Evolutionary conservation across 2,113 vertebrate species (phyloP).

Genomic region (Tragelaphus scriptus): DNA sequence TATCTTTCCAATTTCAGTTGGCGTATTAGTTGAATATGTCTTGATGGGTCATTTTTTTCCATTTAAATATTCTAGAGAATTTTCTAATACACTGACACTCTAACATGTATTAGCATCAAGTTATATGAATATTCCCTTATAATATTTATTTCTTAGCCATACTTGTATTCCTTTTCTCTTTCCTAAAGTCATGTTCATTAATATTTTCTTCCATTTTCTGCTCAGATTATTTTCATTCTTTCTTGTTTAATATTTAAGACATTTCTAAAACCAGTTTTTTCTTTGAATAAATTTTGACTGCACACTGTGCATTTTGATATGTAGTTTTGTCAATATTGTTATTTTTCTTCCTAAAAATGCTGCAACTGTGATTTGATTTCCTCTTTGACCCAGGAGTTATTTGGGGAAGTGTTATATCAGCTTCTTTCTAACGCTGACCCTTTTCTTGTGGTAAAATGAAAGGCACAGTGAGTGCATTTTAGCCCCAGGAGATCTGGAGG

Average conservation of each 20-base stretch:
- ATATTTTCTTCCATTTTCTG: not conserved
- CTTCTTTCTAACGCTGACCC: not conserved
- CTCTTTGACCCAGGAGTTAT: constrained; percentile 30
- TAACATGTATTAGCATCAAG: not conserved
- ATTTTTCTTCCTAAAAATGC: not conserved
- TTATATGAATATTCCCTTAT: not conserved
- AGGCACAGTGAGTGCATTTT: not conserved
- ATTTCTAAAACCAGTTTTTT: not conserved
- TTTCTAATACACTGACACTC: not conserved
- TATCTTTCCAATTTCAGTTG: not conserved
- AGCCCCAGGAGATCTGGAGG: not conserved
- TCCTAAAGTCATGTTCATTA: not conserved
- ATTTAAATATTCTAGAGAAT: not conserved
- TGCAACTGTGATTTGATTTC: constrained; percentile 32
- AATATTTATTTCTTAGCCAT: not conserved
- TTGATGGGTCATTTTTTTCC: not conserved
- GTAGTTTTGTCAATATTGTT: not conserved
- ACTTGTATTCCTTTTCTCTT: not conserved
- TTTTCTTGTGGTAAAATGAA: not conserved
- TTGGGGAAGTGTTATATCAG: constrained; percentile 31
- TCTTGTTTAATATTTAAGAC: not conserved
- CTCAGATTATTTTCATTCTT: not conserved
- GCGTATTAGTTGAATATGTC: not conserved
- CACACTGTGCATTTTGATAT: not conserved
- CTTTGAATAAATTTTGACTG: not conserved